Conservation (phyloP, 2,888 invertebrate genomes). For the Timema podura region DNA sequence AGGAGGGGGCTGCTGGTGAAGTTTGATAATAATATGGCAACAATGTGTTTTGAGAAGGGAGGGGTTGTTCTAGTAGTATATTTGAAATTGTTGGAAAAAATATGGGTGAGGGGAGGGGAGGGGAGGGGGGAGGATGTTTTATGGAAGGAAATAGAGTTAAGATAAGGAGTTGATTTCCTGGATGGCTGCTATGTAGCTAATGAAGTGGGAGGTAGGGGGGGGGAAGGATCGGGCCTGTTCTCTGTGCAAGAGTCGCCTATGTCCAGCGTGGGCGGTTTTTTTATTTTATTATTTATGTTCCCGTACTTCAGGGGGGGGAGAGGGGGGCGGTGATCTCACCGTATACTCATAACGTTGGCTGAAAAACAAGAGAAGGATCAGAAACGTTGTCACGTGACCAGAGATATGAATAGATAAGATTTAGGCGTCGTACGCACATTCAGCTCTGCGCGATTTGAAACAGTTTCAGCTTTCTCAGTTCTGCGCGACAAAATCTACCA, state of each 20-base stretch:
- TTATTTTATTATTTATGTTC: too few species aligned
- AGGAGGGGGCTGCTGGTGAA: slow-evolving; percentile 7
- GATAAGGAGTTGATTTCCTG: slow-evolving; percentile 29
- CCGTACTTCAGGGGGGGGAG: too few species aligned
- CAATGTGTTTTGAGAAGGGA: background rate
- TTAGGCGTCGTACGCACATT: too few species aligned
- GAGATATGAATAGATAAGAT: too few species aligned
- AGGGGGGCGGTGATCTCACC: too few species aligned
- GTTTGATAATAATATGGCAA: slow-evolving; percentile 14
- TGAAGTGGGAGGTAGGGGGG: slow-evolving; percentile 19
- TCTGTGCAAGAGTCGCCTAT: slow-evolving; percentile 5
- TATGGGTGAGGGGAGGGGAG: background rate
- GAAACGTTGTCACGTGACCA: too few species aligned
- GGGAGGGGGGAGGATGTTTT: slow-evolving; percentile 4
- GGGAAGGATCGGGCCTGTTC: background rate
- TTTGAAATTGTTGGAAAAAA: background rate
- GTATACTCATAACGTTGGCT: too few species aligned
- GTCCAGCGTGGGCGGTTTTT: background rate
- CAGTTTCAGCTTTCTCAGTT: too few species aligned
- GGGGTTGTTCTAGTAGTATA: background rate
- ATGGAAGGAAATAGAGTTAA: slow-evolving; percentile 18
- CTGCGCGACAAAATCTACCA: too few species aligned
- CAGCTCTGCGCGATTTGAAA: too few species aligned
- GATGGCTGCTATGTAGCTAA: slow-evolving; percentile 23
- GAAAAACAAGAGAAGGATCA: too few species aligned